Evolutionary conservation across 2,113 vertebrate genomes (phyloP).

Genomic region (Noturus placidus): DNA sequence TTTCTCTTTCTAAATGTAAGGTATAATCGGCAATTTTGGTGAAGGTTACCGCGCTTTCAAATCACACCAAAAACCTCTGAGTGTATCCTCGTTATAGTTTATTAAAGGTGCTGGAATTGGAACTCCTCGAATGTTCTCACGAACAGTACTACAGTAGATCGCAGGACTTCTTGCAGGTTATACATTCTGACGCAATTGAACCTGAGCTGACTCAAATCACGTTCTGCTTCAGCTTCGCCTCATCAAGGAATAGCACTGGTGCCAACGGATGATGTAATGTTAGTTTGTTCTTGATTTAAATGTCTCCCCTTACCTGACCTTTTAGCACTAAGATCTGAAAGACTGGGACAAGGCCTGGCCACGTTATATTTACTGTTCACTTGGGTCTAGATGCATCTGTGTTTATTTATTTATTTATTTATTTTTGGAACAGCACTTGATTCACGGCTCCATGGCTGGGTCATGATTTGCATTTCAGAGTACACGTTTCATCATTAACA

Average conservation of each 20-base stretch:
- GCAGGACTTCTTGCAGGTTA: background rate
- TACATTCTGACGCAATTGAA: background rate
- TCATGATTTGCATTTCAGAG: constrained; percentile 29
- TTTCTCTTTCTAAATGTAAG: background rate
- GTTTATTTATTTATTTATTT: background rate
- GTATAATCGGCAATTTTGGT: background rate
- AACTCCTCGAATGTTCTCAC: background rate
- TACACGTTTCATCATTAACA: constrained; percentile 15
- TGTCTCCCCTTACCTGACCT: constrained; percentile 28
- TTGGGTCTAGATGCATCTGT: background rate
- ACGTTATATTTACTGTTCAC: background rate
- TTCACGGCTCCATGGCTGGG: background rate
- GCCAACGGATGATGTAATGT: constrained; percentile 24
- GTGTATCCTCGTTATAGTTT: background rate
- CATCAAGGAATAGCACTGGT: background rate
- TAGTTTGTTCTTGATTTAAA: constrained; percentile 8
- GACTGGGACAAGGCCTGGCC: background rate
- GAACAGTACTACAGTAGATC: background rate
- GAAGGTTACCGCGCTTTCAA: background rate
- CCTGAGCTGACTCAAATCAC: background rate
- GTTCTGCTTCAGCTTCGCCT: background rate
- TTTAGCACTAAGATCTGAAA: background rate
- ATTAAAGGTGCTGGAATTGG: background rate
- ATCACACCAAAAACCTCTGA: background rate
- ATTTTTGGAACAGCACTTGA: background rate